Percentiles rank a stretch among this genome's conserved stretches.
These are phyloP conservation scores for Agriopis aurantiaria DNA, from an alignment of 2,888 invertebrate species.

Conservation along the genomic window DNA sequence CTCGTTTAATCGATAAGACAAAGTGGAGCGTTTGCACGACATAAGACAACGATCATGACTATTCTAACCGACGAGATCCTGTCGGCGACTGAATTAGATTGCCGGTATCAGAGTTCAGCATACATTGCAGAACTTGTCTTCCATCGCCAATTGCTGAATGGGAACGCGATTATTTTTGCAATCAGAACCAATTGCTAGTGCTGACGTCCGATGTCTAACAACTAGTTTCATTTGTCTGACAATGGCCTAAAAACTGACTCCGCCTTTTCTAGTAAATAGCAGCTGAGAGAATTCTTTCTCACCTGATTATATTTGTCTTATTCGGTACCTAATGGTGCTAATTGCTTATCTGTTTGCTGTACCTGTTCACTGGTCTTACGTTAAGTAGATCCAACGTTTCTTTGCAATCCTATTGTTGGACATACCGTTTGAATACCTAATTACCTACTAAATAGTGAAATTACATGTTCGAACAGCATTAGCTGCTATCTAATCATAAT, in stretches of 20 bases:
- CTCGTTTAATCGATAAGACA: not conserved
- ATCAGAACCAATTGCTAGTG: constrained; percentile 71
- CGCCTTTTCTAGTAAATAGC: constrained; percentile 3
- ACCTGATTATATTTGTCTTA: constrained; percentile 1
- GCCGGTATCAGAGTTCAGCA: constrained; percentile 9
- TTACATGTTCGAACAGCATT: not conserved
- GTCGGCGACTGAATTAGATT: not conserved
- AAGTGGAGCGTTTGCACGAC: no score
- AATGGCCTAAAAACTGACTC: constrained; percentile 50
- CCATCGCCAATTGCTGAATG: constrained; percentile 66
- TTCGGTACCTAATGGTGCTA: not conserved
- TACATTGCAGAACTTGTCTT: constrained; percentile 48
- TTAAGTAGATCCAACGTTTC: not conserved
- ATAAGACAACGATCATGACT: not conserved
- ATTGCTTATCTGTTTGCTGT: not conserved
- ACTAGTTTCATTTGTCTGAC: constrained; percentile 40
- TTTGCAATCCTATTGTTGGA: not conserved
- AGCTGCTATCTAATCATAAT: no score
- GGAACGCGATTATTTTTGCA: constrained; percentile 74
- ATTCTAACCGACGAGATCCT: not conserved
- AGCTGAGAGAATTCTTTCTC: constrained; percentile 18
- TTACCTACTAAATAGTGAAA: no score
- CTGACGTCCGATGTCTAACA: constrained; percentile 45
- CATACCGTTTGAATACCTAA: not conserved
- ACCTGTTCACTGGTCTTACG: not conserved